These are phyloP conservation scores for Centroberyx gerrardi DNA, from an alignment of 2,797 vertebrate genomes.

Conservation along the genomic window DNA sequence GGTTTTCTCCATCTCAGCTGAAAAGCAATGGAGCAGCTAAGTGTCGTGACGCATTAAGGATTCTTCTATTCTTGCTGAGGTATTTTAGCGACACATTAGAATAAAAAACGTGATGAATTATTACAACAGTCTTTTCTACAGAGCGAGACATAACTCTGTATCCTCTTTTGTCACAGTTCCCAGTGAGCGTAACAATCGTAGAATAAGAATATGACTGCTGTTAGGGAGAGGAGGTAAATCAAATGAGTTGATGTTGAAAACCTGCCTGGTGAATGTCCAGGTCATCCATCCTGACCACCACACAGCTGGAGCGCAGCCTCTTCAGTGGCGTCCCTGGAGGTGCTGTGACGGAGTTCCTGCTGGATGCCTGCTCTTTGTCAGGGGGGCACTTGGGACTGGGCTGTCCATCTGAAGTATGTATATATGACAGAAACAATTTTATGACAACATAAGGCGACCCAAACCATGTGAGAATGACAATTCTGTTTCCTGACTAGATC, in stretches of 20 bases:
- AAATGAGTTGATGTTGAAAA: slow-evolving; percentile 43
- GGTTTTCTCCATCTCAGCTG: slow-evolving; percentile 22
- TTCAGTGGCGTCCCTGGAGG: slow-evolving; percentile 83
- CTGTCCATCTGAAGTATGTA: slow-evolving; percentile 73
- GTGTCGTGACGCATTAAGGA: neutral
- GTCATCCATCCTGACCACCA: slow-evolving; percentile 94
- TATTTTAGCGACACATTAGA: neutral
- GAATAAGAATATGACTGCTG: slow-evolving; percentile 12
- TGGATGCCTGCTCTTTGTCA: slow-evolving; percentile 74
- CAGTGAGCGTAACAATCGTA: neutral
- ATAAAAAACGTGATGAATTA: too few relatives aligned
- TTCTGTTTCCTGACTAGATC: neutral
- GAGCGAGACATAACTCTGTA: neutral
- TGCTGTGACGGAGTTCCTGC: slow-evolving; percentile 54
- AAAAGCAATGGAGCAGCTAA: neutral
- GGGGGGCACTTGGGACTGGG: slow-evolving; percentile 79
- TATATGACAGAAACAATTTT: slow-evolving; percentile 6
- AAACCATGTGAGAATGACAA: neutral
- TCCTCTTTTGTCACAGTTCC: neutral
- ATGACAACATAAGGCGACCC: neutral
- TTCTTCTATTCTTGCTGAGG: neutral
- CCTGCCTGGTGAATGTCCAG: slow-evolving; percentile 96
- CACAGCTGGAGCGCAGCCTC: slow-evolving; percentile 93
- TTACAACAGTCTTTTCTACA: neutral
- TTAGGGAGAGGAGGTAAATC: slow-evolving; percentile 31